These are phyloP conservation scores for Anolis sagrei DNA, from an alignment of 2,113 vertebrate genomes.

Conservation along the genomic window DNA sequence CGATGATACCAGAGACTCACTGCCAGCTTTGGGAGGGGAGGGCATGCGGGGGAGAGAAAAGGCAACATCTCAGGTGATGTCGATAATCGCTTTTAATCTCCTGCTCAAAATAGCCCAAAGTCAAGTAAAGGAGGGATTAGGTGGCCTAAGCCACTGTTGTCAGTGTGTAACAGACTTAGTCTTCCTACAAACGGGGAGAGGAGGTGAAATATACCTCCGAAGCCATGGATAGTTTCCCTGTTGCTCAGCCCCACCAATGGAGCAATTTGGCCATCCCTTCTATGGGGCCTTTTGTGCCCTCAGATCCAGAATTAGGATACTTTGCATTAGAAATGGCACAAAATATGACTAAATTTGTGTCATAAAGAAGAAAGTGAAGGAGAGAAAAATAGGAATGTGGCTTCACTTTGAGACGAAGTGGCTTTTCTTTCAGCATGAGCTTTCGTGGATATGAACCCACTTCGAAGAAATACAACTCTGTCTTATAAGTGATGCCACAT, in stretches of 20 bases:
- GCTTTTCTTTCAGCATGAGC: too few species aligned
- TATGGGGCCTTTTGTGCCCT: neutral
- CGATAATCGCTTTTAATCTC: slow-evolving; percentile 80
- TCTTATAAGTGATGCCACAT: too few species aligned
- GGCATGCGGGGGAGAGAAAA: slow-evolving; percentile 41
- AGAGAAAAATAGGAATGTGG: too few species aligned
- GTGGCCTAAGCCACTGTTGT: slow-evolving; percentile 58
- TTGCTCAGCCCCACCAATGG: too few species aligned
- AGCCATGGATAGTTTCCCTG: too few species aligned
- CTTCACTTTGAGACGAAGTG: too few species aligned
- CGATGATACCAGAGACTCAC: neutral
- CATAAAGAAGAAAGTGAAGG: neutral
- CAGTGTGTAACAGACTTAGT: slow-evolving; percentile 57
- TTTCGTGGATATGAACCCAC: too few species aligned
- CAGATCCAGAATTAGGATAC: neutral
- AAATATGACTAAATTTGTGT: too few species aligned
- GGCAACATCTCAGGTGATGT: slow-evolving; percentile 56
- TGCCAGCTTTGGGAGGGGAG: neutral
- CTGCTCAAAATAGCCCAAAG: slow-evolving; percentile 81
- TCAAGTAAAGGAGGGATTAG: slow-evolving; percentile 80
- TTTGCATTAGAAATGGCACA: neutral
- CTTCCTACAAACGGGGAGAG: slow-evolving; percentile 40
- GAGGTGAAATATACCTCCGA: slow-evolving; percentile 11
- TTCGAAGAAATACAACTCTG: too few species aligned
- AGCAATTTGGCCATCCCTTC: neutral